Evolutionary conservation across 1,140 invertebrate genomes (phyloP).

Genomic region (Atta cephalotes): DNA sequence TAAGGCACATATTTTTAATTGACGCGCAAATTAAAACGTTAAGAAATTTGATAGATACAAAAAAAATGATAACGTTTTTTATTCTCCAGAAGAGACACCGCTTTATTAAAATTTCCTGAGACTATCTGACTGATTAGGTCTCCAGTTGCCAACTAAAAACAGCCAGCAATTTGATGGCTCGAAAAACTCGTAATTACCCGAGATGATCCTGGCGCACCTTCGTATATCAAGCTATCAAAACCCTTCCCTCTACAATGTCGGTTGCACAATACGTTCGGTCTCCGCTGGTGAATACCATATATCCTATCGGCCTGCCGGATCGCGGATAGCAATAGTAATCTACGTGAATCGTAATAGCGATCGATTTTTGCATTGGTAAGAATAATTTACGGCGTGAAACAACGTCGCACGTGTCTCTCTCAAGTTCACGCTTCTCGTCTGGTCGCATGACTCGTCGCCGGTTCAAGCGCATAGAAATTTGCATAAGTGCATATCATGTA

Average conservation of each 20-base stretch:
- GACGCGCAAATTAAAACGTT: background rate
- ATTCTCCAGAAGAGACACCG: background rate
- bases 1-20: background rate
- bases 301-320: conserved; percentile 37
- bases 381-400: conserved; percentile 67
- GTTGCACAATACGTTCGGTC: conserved; percentile 62
- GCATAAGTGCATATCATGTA: conserved; percentile 23
- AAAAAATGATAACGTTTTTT: background rate
- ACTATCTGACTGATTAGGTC: background rate
- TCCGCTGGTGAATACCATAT: conserved; percentile 55
- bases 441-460: conserved; percentile 24
- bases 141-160: background rate
- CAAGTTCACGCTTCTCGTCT: background rate
- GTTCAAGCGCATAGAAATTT: conserved; percentile 32
- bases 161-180: background rate
- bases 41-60: background rate
- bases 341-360: conserved; percentile 61
- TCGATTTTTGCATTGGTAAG: conserved; percentile 44
- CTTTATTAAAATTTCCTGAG: background rate
- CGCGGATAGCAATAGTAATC: conserved; percentile 30
- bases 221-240: conserved; percentile 42
- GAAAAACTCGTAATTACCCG: conserved; percentile 4
- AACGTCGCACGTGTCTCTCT: conserved; percentile 37
- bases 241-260: conserved; percentile 42
- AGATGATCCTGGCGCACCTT: conserved; percentile 4